Evolutionary conservation across 2,113 vertebrate genomes (phyloP), one percentile per base, ranked within the genome.

Genomic region (Gymnorhina tibicen): DNA sequence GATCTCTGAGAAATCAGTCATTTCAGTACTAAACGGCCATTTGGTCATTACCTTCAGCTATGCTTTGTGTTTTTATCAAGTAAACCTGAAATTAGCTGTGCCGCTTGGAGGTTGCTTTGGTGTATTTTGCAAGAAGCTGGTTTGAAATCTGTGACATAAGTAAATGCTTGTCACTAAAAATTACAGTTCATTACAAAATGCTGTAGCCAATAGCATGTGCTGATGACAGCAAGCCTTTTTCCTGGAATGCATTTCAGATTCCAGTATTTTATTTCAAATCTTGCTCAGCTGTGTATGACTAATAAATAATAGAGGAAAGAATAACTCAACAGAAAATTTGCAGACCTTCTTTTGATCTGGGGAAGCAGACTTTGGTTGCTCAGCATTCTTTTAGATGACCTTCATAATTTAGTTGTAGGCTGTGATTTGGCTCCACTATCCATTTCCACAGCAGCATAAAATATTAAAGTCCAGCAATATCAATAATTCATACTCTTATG

Each of bases 1-100:
- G 82, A 96, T 96, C 91, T 87, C 96, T 94, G 94, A 97, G 87
- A 98, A 97, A 97, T 95, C 33, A 8, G 89, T 92, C 80, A 92
- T 96, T 94, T 93, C 73, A 94, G 74, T 93, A 89, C 70, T 95
- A 95, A 96, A 92, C 78, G 91, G 39, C 83, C 60, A 85, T 94
- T 96, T 96, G 86, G 85, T 88, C 84, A 93, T 87, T 81, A 92
- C 79, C 83, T 92, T 83, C 89, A 94, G 78, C 94, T 91, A 87
- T 10, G 2, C 58, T 96, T 81, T 85, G 52, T 76, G 60, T 58
- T 95, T 96, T 93, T 93, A 89, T 58, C 89, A 89, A 70, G 35
- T 88, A 92, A 82, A 84, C 42, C 58, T 85, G 73, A 93, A 85
- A 83, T 91, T 86, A 94, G 53, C 78, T 84, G 79, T 80, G n/a